Conservation (phyloP, 2,888 invertebrate species). For the Meteorus colon region DNA sequence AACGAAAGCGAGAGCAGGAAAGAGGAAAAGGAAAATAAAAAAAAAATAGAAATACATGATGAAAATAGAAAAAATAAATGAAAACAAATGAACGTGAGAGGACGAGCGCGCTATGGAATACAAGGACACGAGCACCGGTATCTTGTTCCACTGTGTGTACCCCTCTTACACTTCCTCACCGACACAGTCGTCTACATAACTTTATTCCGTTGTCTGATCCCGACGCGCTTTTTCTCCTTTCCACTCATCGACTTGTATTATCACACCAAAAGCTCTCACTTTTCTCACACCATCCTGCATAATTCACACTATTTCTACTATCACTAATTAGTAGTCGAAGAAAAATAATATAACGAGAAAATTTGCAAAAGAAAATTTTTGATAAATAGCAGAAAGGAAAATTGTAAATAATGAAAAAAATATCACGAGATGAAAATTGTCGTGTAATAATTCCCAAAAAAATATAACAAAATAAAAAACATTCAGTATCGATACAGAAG, state of each 20-base stretch:
- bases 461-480: too few species aligned
- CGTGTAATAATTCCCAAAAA: too few species aligned
- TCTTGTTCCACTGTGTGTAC: not conserved
- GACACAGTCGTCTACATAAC: slow-evolving; percentile 10
- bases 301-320: not conserved
- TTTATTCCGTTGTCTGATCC: slow-evolving; percentile 33
- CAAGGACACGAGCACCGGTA: not conserved
- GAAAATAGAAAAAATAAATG: slow-evolving; percentile 25
- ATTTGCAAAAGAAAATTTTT: too few species aligned
- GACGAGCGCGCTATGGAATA: not conserved
- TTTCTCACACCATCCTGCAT: not conserved
- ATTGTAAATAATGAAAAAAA: too few species aligned
- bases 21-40: slow-evolving; percentile 13
- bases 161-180: slow-evolving; percentile 30
- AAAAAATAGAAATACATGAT: slow-evolving; percentile 59
- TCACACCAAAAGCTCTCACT: not conserved
- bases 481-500: too few species aligned
- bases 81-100: not conserved
- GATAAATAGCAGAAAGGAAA: too few species aligned
- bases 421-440: too few species aligned
- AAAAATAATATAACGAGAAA: too few species aligned
- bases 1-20: slow-evolving; percentile 18
- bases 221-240: slow-evolving; percentile 19
- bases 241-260: not conserved
- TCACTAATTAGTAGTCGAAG: too few species aligned